Evolutionary conservation across 2,113 vertebrate species (phyloP), one percentile per base, ranked within the genome.

Genomic region (Boleophthalmus pectinirostris): DNA sequence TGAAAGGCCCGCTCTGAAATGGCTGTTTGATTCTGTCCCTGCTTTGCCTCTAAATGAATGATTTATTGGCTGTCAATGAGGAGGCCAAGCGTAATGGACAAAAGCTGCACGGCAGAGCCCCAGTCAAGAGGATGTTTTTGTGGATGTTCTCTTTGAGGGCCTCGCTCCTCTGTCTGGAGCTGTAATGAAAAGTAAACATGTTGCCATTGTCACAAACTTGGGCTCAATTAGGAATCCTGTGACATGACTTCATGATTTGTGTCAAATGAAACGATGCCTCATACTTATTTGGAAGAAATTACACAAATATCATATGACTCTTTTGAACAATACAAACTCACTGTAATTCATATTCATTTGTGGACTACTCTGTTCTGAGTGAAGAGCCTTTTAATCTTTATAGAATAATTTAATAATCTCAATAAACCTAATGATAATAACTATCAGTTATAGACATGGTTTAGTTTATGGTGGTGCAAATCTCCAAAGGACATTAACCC

Each of bases 21-120:
- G 92, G 88, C 85, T 92, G 87, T 94, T 93, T 93, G 89, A 92
- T 92, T 92, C 90, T 88, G 87, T 88, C 85, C 90, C 90, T 93
- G 91, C 90, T 91, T 91, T 93, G 89, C 92, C 85, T 92, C 92
- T 90, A 92, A 93, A 94, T 93, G 89, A 93, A 93, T 92, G 91
- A 92, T 93, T 92, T 92, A 93, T 93, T 93, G 92, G 92, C 89
- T 92, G 87, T 88, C 93, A 92, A 93, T 93, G 92, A 92, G 90
- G 81, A 90, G 88, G 83, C 86, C 87, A 92, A 90, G 85, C 80
- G 75, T 93, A 92, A 91, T 92, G 91, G 89, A 90, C 90, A 93
- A 92, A 92, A 91, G 90, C 90, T 87, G 89, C 88, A 78, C 84
- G 81, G 87, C 82, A 87, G 86, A 87, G 87, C 75, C 85, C 80